Conservation (phyloP, 2,113 vertebrate species). For the Ptyas mucosa region DNA sequence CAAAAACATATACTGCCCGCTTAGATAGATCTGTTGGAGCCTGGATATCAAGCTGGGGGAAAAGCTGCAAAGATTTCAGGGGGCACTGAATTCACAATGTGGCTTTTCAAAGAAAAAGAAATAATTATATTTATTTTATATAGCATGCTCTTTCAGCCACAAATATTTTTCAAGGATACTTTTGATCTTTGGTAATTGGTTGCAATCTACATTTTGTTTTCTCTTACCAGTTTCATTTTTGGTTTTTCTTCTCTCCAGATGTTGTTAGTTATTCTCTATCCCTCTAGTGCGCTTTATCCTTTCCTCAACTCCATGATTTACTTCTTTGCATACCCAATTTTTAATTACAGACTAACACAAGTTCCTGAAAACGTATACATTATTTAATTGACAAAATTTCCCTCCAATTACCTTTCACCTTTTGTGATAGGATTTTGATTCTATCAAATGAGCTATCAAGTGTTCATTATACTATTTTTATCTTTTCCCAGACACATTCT, state of each 20-base stretch:
- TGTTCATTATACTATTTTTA: not conserved
- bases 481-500: not conserved
- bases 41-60: not conserved
- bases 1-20: conserved; percentile 13
- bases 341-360: conserved; percentile 29
- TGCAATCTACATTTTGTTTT: conserved; percentile 54
- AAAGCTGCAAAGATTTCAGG: conserved; percentile 14
- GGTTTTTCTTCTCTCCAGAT: conserved; percentile 66
- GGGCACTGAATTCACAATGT: conserved; percentile 17
- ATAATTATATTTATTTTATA: not conserved
- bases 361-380: conserved; percentile 57
- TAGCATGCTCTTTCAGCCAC: conserved; percentile 11
- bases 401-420: conserved; percentile 40
- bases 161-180: conserved; percentile 40
- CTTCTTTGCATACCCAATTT: conserved; percentile 4
- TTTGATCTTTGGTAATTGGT: conserved; percentile 47
- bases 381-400: conserved; percentile 46
- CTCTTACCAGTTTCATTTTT: conserved; percentile 49
- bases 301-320: conserved; percentile 52
- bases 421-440: conserved; percentile 36
- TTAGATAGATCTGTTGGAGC: conserved; percentile 12
- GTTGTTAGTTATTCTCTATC: conserved; percentile 53
- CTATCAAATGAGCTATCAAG: conserved; percentile 27
- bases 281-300: conserved; percentile 54
- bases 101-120: conserved; percentile 36